Percentiles rank a stretch among this genome's conserved stretches.
Evolutionary conservation across 1,140 invertebrate genomes (phyloP).

Genomic region (Brachionus sp.): DNA sequence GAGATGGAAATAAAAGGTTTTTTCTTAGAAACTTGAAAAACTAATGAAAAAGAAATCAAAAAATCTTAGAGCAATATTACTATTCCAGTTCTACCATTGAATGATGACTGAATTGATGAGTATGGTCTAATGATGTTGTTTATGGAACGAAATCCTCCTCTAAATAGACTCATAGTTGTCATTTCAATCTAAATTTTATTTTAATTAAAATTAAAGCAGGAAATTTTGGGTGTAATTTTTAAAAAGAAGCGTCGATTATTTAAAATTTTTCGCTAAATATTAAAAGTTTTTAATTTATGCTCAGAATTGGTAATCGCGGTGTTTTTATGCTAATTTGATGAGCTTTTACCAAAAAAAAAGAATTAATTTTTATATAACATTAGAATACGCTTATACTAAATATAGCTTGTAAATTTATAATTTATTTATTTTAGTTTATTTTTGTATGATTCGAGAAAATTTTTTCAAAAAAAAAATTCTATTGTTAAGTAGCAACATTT

Average conservation of each 20-base stretch:
- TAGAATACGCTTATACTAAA: not conserved
- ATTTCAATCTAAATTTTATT: not conserved
- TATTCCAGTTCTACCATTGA: not conserved
- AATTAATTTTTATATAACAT: not conserved
- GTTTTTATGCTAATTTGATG: constrained; percentile 25
- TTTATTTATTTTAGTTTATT: not conserved
- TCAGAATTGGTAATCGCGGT: constrained; percentile 1
- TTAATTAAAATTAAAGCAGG: not conserved
- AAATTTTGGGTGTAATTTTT: not conserved
- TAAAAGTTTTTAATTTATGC: not conserved
- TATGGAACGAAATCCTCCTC: constrained; percentile 1
- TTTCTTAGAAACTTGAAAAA: not conserved
- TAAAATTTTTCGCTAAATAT: not conserved
- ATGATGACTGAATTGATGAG: not conserved
- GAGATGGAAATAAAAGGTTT: not conserved
- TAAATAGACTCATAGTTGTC: not conserved
- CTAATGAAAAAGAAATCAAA: not conserved
- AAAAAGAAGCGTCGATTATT: not conserved
- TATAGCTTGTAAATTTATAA: not conserved
- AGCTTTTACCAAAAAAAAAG: not conserved
- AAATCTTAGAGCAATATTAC: not conserved
- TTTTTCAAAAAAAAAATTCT: not conserved
- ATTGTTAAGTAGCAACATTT: not conserved
- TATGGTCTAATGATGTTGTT: not conserved
- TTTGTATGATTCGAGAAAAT: not conserved